Evolutionary conservation across 2,797 vertebrate species (phyloP).

Genomic region (Hyperoplus immaculatus): DNA sequence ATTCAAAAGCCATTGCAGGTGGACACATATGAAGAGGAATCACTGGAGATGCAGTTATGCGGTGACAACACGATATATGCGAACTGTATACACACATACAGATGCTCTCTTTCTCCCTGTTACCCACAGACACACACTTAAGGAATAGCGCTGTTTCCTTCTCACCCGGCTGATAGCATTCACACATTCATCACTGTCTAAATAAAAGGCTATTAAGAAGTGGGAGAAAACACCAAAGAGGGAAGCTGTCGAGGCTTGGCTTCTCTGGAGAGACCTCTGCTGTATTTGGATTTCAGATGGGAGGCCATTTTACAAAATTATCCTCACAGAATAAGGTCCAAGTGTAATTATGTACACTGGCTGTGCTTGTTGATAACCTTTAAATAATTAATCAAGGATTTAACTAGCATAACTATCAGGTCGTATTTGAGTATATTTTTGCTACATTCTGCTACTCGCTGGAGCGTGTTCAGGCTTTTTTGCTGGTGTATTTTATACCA

Average conservation of each 20-base stretch:
- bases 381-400: neutral
- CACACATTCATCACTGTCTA: slow-evolving; percentile 62
- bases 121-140: slow-evolving; percentile 3
- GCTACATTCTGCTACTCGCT: neutral
- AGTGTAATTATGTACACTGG: neutral
- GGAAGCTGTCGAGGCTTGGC: slow-evolving; percentile 54
- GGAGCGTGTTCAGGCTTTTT: neutral
- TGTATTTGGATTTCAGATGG: slow-evolving; percentile 49
- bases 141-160: neutral
- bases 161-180: slow-evolving; percentile 47
- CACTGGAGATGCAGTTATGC: neutral
- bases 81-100: neutral
- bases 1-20: neutral
- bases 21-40: neutral
- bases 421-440: neutral
- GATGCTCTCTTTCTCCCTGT: neutral
- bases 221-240: slow-evolving; percentile 29
- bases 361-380: neutral
- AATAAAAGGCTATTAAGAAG: slow-evolving; percentile 55
- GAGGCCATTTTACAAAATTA: slow-evolving; percentile 31
- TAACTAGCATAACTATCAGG: neutral
- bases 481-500: neutral
- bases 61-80: neutral
- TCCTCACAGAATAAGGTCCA: slow-evolving; percentile 10
- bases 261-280: slow-evolving; percentile 50